A percentile compares a stretch with the other conserved stretches of the same genome.
Conservation (phyloP, 2,888 invertebrate genomes). For the Apamea anceps region DNA sequence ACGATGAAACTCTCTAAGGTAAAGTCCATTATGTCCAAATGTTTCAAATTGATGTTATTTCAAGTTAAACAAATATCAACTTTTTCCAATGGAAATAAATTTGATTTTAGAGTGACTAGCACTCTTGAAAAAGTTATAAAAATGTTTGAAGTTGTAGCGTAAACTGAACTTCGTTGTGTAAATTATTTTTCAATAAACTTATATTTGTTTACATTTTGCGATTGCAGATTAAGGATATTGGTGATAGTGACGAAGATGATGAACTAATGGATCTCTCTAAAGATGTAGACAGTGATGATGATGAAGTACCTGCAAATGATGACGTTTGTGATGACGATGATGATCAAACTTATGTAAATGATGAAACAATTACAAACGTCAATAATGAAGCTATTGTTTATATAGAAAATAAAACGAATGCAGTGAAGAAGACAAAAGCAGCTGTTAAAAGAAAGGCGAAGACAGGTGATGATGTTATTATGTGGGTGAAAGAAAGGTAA, state of each 20-base stretch:
- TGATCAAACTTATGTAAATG: not conserved
- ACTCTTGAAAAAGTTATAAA: too few relatives aligned
- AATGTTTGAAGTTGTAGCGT: too few relatives aligned
- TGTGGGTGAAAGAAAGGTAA: slow-evolving; percentile 21
- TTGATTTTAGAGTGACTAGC: too few relatives aligned
- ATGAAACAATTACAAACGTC: not conserved
- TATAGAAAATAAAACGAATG: not conserved
- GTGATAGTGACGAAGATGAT: not conserved
- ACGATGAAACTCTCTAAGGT: not conserved
- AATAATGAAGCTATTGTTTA: not conserved
- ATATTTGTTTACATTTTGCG: too few relatives aligned
- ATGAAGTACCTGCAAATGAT: not conserved
- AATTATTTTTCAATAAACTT: too few relatives aligned
- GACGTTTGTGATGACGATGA: not conserved
- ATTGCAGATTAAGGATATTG: too few relatives aligned
- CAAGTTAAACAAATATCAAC: too few relatives aligned
- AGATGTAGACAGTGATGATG: not conserved
- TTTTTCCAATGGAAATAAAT: too few relatives aligned
- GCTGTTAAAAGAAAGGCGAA: not conserved
- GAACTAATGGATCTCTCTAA: not conserved
- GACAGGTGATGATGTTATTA: not conserved
- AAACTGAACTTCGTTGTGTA: too few relatives aligned
- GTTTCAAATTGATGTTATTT: too few relatives aligned
- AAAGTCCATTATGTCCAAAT: too few relatives aligned
- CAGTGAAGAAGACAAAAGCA: not conserved